Evolutionary conservation across 2,113 vertebrate species (phyloP).

Genomic region (Cercocebus atys): DNA sequence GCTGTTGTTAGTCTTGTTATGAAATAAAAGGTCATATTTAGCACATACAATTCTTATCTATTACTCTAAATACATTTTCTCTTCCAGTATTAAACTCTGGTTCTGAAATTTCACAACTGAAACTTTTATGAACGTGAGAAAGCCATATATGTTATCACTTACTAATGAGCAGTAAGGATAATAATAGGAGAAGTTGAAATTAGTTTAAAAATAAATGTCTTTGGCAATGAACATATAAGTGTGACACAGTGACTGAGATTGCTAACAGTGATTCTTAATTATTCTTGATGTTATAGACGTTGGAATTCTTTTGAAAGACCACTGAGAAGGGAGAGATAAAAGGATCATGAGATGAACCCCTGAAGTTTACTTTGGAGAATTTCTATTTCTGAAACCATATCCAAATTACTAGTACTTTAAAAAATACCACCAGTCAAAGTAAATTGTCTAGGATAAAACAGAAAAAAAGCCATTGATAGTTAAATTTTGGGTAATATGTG

Average conservation of each 20-base stretch:
- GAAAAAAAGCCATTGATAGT: neutral
- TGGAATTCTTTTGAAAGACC: constrained; percentile 8
- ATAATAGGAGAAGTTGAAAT: constrained; percentile 36
- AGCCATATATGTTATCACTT: constrained; percentile 30
- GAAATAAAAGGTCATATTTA: constrained; percentile 41
- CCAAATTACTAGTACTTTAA: neutral
- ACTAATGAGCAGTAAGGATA: constrained; percentile 30
- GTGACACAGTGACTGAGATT: neutral
- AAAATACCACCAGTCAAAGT: neutral
- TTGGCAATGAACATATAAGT: constrained; percentile 49
- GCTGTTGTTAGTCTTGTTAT: neutral
- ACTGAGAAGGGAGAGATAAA: neutral
- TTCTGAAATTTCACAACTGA: constrained; percentile 48
- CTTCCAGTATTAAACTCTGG: constrained; percentile 14
- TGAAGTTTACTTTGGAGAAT: neutral
- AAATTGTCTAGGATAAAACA: neutral
- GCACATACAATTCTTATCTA: neutral
- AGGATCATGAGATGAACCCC: neutral
- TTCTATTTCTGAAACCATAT: constrained; percentile 24
- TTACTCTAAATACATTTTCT: neutral
- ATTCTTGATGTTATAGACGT: constrained; percentile 15
- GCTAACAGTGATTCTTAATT: constrained; percentile 43
- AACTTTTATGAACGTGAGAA: constrained; percentile 46
- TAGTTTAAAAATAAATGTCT: constrained; percentile 56
- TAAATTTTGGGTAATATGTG: neutral